Percentiles rank a stretch among this genome's conserved stretches.
Evolutionary conservation across 1,140 invertebrate genomes (phyloP).

Genomic region (Cyclina sinensis): DNA sequence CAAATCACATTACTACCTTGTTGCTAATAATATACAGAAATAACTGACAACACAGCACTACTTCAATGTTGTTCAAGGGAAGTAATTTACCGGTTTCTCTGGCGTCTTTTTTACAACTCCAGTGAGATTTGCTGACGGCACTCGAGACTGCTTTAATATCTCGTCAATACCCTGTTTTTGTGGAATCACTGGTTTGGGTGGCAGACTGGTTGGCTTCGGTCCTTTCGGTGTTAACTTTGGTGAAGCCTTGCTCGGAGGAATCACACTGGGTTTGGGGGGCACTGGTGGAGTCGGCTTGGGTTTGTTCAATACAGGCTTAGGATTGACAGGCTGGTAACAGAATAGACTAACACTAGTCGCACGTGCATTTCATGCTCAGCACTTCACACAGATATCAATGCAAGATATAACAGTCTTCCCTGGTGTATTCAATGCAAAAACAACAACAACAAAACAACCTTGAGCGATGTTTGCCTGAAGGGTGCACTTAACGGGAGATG

Average conservation of each 20-base stretch:
- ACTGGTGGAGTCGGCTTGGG: constrained; percentile 40
- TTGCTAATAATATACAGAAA: too few species aligned
- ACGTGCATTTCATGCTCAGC: constrained; percentile 31
- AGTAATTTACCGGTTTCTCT: constrained; percentile 38
- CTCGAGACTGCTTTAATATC: constrained; percentile 55
- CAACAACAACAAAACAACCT: too few species aligned
- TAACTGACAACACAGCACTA: too few species aligned
- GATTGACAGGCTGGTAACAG: constrained; percentile 41
- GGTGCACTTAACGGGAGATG: too few species aligned
- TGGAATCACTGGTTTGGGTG: constrained; percentile 22
- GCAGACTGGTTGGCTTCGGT: constrained; percentile 24
- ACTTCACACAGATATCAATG: neutral
- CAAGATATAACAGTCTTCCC: neutral
- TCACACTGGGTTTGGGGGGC: constrained; percentile 50
- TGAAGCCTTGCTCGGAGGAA: constrained; percentile 5
- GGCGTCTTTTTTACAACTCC: neutral
- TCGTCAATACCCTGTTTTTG: constrained; percentile 44
- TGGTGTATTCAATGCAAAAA: neutral
- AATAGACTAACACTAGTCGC: constrained; percentile 23
- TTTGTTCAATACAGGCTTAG: constrained; percentile 55
- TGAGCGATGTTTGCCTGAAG: too few species aligned
- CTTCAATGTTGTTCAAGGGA: neutral
- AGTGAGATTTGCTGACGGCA: neutral
- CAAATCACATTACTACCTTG: too few species aligned
- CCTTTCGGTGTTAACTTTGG: constrained; percentile 45